Evolutionary conservation across 2,797 vertebrate genomes (phyloP), one percentile per base, ranked within the genome.

Genomic region (Columba guinea): DNA sequence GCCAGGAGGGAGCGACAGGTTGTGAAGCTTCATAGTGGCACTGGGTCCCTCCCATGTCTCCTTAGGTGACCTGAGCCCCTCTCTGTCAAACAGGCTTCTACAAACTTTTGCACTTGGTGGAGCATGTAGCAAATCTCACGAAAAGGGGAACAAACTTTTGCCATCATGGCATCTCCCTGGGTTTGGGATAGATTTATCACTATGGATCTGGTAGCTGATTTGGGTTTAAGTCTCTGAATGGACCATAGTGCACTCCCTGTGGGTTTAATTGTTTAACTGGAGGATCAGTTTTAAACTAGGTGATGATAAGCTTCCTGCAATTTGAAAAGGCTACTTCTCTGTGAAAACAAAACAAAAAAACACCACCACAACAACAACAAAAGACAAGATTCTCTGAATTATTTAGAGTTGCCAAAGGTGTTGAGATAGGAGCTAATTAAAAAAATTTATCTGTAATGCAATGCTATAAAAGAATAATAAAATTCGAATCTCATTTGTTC

Each of bases 401-500:
- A 94, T 96, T 96, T 93, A 92, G 97, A 94, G 76, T 96, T 96
- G 90, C 96, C 93, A 95, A 97, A 97, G 97, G 93, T 97, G 97
- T 97, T 95, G 85, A 83, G 92, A 95, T 75, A 93, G 93, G 87
- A 96, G 92, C 95, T 97, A 97, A 98, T 98, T 98, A 94, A 95
- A 95, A 96, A 94, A 80, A 95, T 81, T 93, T 93, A 78, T 97
- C 96, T 94, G 70, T 89, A 77, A 87, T 65, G 87, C 87, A 92
- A 86, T 39, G 74, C 96, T 87, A 91, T 97, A 97, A 97, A 98
- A 97, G 95, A 94, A 96, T 95, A 98, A 96, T 98, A 97, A 98
- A 98, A 97, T 96, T 84, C 94, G 97, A 96, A 97, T 97, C 97
- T 97, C 97, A 96, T 98, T 97, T 97, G 98, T 97, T 98, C 97